A percentile compares a stretch with the other conserved stretches of the same genome.
Evolutionary conservation across 2,888 invertebrate genomes (phyloP).

Genomic region (Pachycephus smyrnensis): DNA sequence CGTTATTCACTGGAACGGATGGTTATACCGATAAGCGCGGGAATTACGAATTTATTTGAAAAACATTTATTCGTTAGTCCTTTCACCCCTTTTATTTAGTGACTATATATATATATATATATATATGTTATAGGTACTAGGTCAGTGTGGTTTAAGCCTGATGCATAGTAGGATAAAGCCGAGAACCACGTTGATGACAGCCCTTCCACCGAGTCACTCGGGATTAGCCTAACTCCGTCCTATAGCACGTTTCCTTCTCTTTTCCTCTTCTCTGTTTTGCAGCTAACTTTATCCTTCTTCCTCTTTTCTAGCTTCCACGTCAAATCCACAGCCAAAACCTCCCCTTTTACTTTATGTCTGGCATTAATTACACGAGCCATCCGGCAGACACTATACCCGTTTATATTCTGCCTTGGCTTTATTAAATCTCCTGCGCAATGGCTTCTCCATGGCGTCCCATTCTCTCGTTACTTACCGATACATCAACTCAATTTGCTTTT

Average conservation of each 20-base stretch:
- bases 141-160: conserved; percentile 19
- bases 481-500: too few relatives aligned
- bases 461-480: too few relatives aligned
- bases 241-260: conserved; percentile 13
- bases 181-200: conserved; percentile 29
- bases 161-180: conserved; percentile 22
- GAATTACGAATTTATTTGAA: too few relatives aligned
- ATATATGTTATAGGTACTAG: too few relatives aligned
- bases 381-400: conserved; percentile 2
- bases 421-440: background rate
- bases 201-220: conserved; percentile 17
- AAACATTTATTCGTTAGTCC: too few relatives aligned
- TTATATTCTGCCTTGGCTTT: conserved; percentile 3
- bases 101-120: too few relatives aligned
- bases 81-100: too few relatives aligned
- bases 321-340: background rate
- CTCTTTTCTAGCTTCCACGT: conserved; percentile 15
- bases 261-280: conserved; percentile 8
- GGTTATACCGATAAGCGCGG: too few relatives aligned
- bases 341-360: conserved; percentile 4
- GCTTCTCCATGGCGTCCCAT: background rate
- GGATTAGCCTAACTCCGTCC: conserved; percentile 8
- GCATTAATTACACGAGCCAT: conserved; percentile 6
- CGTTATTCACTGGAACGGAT: too few relatives aligned
- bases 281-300: conserved; percentile 16